Evolutionary conservation across 2,888 invertebrate species (phyloP).

Genomic region (Epistrophe grossulariae): DNA sequence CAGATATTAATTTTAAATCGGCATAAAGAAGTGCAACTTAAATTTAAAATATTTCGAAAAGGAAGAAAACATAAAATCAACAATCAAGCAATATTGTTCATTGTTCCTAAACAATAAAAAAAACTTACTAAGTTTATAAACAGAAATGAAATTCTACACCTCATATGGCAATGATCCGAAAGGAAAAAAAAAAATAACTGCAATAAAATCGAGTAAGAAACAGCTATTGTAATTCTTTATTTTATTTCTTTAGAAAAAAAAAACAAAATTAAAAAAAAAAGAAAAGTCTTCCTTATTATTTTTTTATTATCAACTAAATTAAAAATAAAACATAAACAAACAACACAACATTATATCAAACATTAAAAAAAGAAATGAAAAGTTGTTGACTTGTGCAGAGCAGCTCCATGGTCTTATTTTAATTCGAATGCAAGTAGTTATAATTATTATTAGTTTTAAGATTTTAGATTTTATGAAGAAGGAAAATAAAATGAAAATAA

Average conservation of each 20-base stretch:
- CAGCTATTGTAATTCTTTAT: slow-evolving; percentile 4
- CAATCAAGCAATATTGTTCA: slow-evolving; percentile 37
- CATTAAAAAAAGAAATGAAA: slow-evolving; percentile 39
- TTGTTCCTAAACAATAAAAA: slow-evolving; percentile 45
- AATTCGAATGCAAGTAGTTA: slow-evolving; percentile 62
- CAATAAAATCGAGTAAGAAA: slow-evolving; percentile 47
- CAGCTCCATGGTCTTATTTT: slow-evolving; percentile 42
- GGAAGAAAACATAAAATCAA: slow-evolving; percentile 1
- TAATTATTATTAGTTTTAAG: slow-evolving; percentile 68
- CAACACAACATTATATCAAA: slow-evolving; percentile 29
- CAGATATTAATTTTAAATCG: slow-evolving; percentile 35
- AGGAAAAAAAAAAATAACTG: slow-evolving; percentile 61
- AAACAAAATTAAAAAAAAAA: background rate
- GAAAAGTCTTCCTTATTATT: slow-evolving; percentile 68
- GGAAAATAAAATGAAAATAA: too few relatives aligned
- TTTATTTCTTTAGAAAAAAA: slow-evolving; percentile 23
- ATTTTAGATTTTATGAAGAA: slow-evolving; percentile 65
- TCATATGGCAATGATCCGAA: slow-evolving; percentile 59
- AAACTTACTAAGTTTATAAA: slow-evolving; percentile 56
- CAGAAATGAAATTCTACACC: slow-evolving; percentile 42
- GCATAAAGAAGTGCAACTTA: slow-evolving; percentile 41
- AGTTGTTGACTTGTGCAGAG: slow-evolving; percentile 53
- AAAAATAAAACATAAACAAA: slow-evolving; percentile 19
- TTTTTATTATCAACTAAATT: slow-evolving; percentile 41
- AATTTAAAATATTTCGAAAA: slow-evolving; percentile 22